Evolutionary conservation across 1,140 invertebrate genomes (phyloP).

Genomic region (Zaprionus tsacasi): DNA sequence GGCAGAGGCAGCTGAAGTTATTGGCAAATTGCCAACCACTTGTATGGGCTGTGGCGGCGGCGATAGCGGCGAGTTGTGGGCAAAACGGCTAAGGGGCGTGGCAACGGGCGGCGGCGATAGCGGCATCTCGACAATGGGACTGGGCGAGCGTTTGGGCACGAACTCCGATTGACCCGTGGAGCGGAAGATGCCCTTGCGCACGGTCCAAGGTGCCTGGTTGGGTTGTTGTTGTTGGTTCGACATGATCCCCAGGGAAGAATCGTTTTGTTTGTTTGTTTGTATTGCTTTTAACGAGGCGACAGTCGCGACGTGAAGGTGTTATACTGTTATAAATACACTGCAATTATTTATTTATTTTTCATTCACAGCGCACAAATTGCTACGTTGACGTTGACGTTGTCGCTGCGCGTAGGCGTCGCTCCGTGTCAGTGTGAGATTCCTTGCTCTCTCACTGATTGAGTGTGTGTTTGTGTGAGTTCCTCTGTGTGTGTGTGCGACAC

Average conservation of each 20-base stretch:
- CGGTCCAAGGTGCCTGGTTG: constrained; percentile 88
- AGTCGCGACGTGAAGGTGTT: constrained; percentile 31
- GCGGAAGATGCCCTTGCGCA: constrained; percentile 87
- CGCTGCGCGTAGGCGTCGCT: constrained; percentile 46
- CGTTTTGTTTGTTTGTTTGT: not conserved
- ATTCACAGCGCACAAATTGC: constrained; percentile 77
- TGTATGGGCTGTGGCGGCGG: constrained; percentile 80
- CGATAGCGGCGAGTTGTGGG: constrained; percentile 61
- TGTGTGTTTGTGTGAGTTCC: constrained; percentile 15
- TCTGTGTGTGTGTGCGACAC: constrained; percentile 36
- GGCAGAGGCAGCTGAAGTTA: constrained; percentile 27
- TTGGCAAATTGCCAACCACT: constrained; percentile 53
- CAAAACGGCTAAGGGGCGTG: constrained; percentile 60
- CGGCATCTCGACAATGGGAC: constrained; percentile 82
- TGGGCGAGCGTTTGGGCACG: constrained; percentile 76
- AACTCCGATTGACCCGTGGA: constrained; percentile 84
- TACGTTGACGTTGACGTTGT: constrained; percentile 51
- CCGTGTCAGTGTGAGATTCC: not conserved
- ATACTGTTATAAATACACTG: constrained; percentile 40
- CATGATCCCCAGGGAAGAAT: constrained; percentile 40
- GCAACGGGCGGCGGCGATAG: constrained; percentile 82
- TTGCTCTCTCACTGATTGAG: constrained; percentile 1
- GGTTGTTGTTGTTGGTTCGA: constrained; percentile 83
- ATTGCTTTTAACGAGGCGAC: constrained; percentile 30
- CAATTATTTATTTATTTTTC: constrained; percentile 67